Evolutionary conservation across 2,113 vertebrate genomes (phyloP).

Genomic region (Tragelaphus strepsiceros): DNA sequence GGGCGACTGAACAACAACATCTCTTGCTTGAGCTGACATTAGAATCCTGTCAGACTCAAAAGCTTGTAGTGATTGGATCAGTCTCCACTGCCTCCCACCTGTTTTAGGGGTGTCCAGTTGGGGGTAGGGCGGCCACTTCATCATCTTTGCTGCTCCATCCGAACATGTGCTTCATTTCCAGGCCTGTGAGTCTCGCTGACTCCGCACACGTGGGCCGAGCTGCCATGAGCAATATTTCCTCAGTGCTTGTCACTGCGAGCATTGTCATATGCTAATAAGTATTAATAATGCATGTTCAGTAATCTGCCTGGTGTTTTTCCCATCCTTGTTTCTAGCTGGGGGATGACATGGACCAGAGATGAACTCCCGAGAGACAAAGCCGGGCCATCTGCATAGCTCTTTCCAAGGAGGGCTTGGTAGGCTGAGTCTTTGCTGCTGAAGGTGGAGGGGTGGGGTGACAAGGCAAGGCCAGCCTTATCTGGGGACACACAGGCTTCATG

Average conservation of each 20-base stretch:
- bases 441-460: background rate
- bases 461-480: background rate
- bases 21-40: background rate
- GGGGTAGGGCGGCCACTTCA: background rate
- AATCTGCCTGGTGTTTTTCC: conserved; percentile 19
- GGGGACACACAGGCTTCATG: background rate
- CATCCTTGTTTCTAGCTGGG: background rate
- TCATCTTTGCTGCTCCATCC: background rate
- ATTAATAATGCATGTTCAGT: conserved; percentile 53
- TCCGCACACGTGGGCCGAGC: background rate
- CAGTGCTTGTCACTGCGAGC: background rate
- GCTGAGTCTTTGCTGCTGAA: background rate
- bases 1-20: background rate
- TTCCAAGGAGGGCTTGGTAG: background rate
- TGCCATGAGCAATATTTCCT: background rate
- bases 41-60: background rate
- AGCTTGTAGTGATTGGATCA: accelerated
- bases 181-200: background rate
- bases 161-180: background rate
- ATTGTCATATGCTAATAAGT: conserved; percentile 37
- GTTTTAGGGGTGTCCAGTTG: accelerated
- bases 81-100: background rate
- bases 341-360: background rate
- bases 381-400: background rate
- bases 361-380: background rate